Conservation (phyloP, 2,888 invertebrate species). For the Horisme vitalbata region DNA sequence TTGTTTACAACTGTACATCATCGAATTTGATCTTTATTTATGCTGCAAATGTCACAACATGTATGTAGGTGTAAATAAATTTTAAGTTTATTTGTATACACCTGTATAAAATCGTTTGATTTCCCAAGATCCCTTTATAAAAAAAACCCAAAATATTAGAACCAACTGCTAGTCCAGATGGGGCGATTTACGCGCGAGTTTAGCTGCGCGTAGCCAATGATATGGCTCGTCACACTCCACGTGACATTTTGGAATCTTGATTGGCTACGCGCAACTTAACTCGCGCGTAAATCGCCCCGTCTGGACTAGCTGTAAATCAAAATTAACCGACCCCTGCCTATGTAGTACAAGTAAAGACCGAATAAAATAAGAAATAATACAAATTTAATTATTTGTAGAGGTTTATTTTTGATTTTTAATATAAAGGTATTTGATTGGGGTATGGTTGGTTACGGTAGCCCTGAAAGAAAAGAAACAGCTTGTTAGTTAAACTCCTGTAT, state of each 20-base stretch:
- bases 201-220: too few relatives aligned
- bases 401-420: constrained; percentile 23
- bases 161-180: too few relatives aligned
- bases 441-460: constrained; percentile 34
- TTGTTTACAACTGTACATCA: constrained; percentile 26
- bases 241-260: too few relatives aligned
- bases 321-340: too few relatives aligned
- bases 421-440: not conserved
- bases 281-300: too few relatives aligned
- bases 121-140: constrained; percentile 25
- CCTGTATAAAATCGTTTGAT: constrained; percentile 68
- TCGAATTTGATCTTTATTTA: constrained; percentile 54
- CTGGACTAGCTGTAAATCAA: too few relatives aligned
- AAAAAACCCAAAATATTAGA: too few relatives aligned
- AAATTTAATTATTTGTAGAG: constrained; percentile 23
- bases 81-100: constrained; percentile 80
- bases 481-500: not conserved
- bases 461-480: constrained; percentile 34
- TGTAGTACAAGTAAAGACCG: too few relatives aligned
- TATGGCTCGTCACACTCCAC: too few relatives aligned
- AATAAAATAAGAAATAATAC: not conserved
- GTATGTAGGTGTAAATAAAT: constrained; percentile 81
- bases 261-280: too few relatives aligned
- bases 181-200: too few relatives aligned
- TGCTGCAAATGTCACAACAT: constrained; percentile 74